Conservation (phyloP, 2,113 vertebrate species). For the Hiodon alosoides region DNA sequence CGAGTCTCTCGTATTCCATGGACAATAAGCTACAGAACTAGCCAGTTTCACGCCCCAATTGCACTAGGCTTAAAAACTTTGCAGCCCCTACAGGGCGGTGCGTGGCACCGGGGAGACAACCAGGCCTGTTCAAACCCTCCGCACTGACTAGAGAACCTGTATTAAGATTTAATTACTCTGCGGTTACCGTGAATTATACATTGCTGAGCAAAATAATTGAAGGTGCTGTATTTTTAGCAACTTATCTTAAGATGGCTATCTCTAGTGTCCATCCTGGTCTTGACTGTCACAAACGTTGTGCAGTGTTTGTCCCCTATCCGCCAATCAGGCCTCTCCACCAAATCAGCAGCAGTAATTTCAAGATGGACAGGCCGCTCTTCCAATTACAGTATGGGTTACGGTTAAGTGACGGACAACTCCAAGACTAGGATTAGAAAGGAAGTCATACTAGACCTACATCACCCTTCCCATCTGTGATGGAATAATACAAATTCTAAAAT, state of each 20-base stretch:
- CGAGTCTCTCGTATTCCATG: too few species aligned
- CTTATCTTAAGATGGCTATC: constrained; percentile 36
- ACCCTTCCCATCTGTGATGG: too few species aligned
- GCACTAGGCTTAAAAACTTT: not conserved
- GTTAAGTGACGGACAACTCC: too few species aligned
- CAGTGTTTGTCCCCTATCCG: not conserved
- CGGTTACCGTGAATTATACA: constrained; percentile 61
- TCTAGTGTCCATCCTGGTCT: constrained; percentile 34
- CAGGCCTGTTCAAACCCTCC: not conserved
- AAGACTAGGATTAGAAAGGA: too few species aligned
- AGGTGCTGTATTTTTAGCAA: constrained; percentile 55
- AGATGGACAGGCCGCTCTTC: too few species aligned
- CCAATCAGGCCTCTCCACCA: not conserved
- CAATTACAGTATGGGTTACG: too few species aligned
- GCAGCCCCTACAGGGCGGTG: constrained; percentile 4
- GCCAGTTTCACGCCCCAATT: not conserved
- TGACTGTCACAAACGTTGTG: not conserved
- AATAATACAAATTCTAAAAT: too few species aligned
- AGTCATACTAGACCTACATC: too few species aligned
- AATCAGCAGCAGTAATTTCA: not conserved
- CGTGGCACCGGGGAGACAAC: not conserved
- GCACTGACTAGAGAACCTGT: constrained; percentile 36
- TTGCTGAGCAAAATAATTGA: constrained; percentile 41
- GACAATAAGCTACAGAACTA: too few species aligned
- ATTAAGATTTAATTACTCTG: constrained; percentile 66